Percentiles rank a stretch among this genome's conserved stretches.
phyloP scores from a whole-genome alignment of 2,113 vertebrate species.

The Chrysochloris asiatica region DNA sequence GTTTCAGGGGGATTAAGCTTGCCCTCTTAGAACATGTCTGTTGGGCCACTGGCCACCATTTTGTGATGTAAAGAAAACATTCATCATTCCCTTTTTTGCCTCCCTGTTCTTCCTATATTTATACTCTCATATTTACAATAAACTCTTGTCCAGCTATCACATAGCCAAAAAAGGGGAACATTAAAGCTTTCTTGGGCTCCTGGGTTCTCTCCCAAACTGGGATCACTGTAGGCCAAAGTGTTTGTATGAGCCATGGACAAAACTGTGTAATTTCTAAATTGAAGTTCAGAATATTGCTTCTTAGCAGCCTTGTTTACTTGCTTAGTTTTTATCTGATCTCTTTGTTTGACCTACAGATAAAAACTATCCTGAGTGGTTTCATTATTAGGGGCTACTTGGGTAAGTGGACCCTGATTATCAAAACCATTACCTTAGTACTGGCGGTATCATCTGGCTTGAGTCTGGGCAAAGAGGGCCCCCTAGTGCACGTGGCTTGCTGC shows the following conservation, averaged over 20 bases:
- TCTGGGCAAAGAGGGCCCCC: slow-evolving; percentile 96
- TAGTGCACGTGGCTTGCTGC: slow-evolving; percentile 98
- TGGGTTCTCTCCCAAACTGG: not conserved
- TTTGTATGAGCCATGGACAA: slow-evolving; percentile 13
- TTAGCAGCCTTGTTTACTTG: slow-evolving; percentile 40
- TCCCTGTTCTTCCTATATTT: not conserved
- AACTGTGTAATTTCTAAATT: slow-evolving; percentile 40
- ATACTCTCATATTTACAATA: not conserved
- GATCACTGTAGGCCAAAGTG: slow-evolving; percentile 29
- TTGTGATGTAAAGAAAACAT: slow-evolving; percentile 13
- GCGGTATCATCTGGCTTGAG: slow-evolving; percentile 98
- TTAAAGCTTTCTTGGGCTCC: slow-evolving; percentile 12
- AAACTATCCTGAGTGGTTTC: slow-evolving; percentile 98
- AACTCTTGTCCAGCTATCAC: not conserved
- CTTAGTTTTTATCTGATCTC: slow-evolving; percentile 57
- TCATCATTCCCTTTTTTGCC: not conserved
- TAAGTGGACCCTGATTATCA: slow-evolving; percentile 97
- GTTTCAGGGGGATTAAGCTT: not conserved
- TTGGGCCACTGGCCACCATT: not conserved
- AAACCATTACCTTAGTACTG: slow-evolving; percentile 96
- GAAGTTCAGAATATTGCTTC: slow-evolving; percentile 7
- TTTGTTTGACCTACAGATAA: slow-evolving; percentile 91
- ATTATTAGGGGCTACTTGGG: slow-evolving; percentile 98
- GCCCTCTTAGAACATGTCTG: not conserved
- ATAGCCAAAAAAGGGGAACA: not conserved